Evolutionary conservation across 2,113 vertebrate genomes (phyloP).

Genomic region (Oreochromis spilurus): DNA sequence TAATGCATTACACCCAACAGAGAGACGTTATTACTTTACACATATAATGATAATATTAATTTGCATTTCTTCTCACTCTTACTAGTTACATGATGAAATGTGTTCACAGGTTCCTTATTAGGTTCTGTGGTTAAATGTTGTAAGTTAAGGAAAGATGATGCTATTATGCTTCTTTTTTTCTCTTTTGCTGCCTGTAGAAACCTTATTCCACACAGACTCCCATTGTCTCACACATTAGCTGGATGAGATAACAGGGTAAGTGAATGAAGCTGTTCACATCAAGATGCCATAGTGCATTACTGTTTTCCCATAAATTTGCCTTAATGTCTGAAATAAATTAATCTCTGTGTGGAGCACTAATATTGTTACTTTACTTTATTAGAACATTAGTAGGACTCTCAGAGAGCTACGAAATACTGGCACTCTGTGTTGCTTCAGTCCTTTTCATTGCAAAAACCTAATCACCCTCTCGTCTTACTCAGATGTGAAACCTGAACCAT

Average conservation of each 20-base stretch:
- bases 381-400: not conserved
- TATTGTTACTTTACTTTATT: constrained; percentile 1
- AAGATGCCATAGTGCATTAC: not conserved
- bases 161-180: not conserved
- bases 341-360: not conserved
- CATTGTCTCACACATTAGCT: not conserved
- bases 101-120: not conserved
- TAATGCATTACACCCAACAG: not conserved
- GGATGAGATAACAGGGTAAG: not conserved
- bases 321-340: not conserved
- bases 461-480: not conserved
- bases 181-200: not conserved
- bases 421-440: not conserved
- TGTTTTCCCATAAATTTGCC: not conserved
- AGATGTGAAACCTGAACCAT: not conserved
- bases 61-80: not conserved
- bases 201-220: not conserved
- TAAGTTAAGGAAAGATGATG: not conserved
- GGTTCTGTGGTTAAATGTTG: not conserved
- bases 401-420: not conserved
- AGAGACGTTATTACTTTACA: not conserved
- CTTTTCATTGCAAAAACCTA: not conserved
- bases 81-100: not conserved
- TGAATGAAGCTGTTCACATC: constrained; percentile 22
- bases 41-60: not conserved